phyloP scores from a whole-genome alignment of 1,140 invertebrate species.

The Grapholita molesta region DNA sequence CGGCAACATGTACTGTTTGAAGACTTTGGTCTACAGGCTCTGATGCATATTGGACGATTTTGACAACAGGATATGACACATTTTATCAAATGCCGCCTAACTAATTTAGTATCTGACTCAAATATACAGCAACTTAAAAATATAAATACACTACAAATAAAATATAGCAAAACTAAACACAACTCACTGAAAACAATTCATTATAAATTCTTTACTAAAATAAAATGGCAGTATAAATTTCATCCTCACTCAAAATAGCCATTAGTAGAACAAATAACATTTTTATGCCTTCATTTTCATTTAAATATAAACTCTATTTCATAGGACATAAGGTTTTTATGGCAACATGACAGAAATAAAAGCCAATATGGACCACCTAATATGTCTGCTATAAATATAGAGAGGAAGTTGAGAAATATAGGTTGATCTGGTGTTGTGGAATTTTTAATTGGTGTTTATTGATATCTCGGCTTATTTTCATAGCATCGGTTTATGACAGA shows the following conservation, averaged over 20 bases:
- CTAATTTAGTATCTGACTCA: no score
- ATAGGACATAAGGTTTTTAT: background rate
- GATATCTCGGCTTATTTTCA: background rate
- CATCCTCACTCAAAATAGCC: background rate
- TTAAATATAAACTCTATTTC: background rate
- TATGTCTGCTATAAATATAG: background rate
- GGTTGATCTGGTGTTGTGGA: background rate
- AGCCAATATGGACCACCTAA: background rate
- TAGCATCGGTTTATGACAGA: background rate
- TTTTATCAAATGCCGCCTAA: no score
- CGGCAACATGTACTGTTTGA: no score
- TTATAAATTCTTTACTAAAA: background rate
- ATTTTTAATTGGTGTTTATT: background rate
- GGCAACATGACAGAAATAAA: background rate
- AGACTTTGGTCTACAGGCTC: no score
- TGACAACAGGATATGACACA: no score
- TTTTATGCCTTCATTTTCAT: background rate
- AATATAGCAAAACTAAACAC: background rate
- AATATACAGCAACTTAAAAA: no score
- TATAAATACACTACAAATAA: no score
- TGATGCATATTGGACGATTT: no score
- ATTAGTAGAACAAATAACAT: background rate
- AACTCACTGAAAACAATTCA: background rate
- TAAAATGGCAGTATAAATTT: background rate
- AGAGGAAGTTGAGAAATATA: constrained; percentile 7